A percentile compares a stretch with the other conserved stretches of the same genome.
phyloP scores from a whole-genome alignment of 2,797 vertebrate genomes.

The Antennarius maculatus region DNA sequence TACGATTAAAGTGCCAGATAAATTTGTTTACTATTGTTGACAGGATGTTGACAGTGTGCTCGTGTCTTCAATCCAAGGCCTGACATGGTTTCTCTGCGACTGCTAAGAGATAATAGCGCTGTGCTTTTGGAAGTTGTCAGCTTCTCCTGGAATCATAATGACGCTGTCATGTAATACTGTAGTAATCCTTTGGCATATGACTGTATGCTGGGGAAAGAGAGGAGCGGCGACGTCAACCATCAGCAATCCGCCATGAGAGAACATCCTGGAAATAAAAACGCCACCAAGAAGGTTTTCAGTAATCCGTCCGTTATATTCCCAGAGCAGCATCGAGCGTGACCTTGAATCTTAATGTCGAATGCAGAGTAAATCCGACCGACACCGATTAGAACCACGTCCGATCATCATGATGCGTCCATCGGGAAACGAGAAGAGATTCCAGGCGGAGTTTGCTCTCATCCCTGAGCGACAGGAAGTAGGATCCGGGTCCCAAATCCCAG shows the following conservation, averaged over 20 bases:
- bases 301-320: slow-evolving; percentile 28
- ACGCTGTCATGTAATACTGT: slow-evolving; percentile 40
- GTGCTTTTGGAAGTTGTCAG: slow-evolving; percentile 37
- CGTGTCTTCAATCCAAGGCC: slow-evolving; percentile 37
- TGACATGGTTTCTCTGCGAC: slow-evolving; percentile 21
- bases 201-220: slow-evolving; percentile 48
- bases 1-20: slow-evolving; percentile 64
- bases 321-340: slow-evolving; percentile 15
- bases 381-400: neutral
- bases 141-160: slow-evolving; percentile 21
- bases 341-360: slow-evolving; percentile 10
- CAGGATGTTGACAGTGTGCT: slow-evolving; percentile 52
- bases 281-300: slow-evolving; percentile 1
- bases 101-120: slow-evolving; percentile 15
- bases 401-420: slow-evolving; percentile 3
- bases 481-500: slow-evolving; percentile 9
- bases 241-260: neutral
- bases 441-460: neutral
- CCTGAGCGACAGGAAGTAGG: neutral
- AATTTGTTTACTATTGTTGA: slow-evolving; percentile 48
- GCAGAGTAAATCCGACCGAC: slow-evolving; percentile 7
- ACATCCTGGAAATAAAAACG: slow-evolving; percentile 5
- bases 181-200: slow-evolving; percentile 74
- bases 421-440: slow-evolving; percentile 14
- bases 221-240: slow-evolving; percentile 19